A percentile compares a stretch with the other conserved stretches of the same genome.
phyloP scores from a whole-genome alignment of 1,140 invertebrate genomes.

The Plodia interpunctella region DNA sequence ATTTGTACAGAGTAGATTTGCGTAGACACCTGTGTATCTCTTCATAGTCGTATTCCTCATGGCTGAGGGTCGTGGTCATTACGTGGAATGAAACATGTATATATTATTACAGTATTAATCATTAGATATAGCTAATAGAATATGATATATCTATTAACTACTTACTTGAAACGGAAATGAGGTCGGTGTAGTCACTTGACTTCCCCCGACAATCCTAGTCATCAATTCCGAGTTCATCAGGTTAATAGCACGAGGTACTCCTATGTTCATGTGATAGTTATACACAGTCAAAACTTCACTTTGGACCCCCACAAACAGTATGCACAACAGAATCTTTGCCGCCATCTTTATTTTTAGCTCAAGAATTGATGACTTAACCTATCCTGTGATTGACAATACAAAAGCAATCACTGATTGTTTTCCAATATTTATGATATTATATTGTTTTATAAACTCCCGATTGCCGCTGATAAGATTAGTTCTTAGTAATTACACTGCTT shows the following conservation, averaged over 20 bases:
- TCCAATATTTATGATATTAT: neutral
- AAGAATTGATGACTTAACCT: neutral
- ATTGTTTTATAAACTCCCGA: neutral
- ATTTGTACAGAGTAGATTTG: too few species aligned
- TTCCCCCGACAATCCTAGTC: slow-evolving; percentile 41
- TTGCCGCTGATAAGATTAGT: neutral
- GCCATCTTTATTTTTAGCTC: neutral
- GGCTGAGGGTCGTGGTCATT: too few species aligned
- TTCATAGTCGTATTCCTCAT: too few species aligned
- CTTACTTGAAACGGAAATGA: slow-evolving; percentile 37
- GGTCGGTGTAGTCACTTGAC: slow-evolving; percentile 18
- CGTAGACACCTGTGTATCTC: too few species aligned
- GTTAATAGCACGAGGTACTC: slow-evolving; percentile 28
- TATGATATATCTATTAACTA: neutral
- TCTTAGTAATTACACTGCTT: neutral
- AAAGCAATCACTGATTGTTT: neutral
- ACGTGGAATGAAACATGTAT: too few species aligned
- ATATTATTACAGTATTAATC: too few species aligned
- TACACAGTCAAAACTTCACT: slow-evolving; percentile 7
- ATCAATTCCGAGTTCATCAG: slow-evolving; percentile 18
- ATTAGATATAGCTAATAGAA: too few species aligned
- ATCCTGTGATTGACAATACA: neutral
- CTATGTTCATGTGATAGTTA: slow-evolving; percentile 37
- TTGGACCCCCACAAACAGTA: neutral
- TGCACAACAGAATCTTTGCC: neutral